Evolutionary conservation across 2,113 vertebrate species (phyloP), one percentile per base, ranked within the genome.

Genomic region (Brachirus orientalis): DNA sequence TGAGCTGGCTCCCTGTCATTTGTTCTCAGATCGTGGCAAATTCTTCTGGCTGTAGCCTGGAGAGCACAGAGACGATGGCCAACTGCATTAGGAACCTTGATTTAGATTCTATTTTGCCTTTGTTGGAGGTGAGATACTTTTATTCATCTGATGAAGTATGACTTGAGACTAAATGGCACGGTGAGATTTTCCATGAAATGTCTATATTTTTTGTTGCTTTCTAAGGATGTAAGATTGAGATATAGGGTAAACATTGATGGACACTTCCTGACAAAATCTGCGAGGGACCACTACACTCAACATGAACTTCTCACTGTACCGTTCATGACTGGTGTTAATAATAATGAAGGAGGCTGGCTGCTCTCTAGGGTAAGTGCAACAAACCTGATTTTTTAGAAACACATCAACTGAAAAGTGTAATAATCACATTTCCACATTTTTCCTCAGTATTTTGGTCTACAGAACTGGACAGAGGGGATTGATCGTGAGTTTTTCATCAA

Each of bases 391-490:
- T 0, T 37, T 19, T 3, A 20, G n/a, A 36, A 19, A 28, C 52
- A 5, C 38, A 5, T 33, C 3, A 3, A 51, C 19, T 43, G 11
- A 45, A 6, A 12, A 47, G 52, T 8, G 7, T 7, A 38, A 4
- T 0, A 11, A 61, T 56, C 63, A 3, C 5, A n/a, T n/a, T n/a
- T 53, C 1, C 7, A 35, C 13, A 45, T 11, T 7, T 41, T 60
- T 10, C 20, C 37, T 17, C 12, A 93, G 92, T 28, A 19, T 50
- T 10, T 92, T 10, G 10, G 10, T 44, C 79, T 79, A 33, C 63
- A 76, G 59, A 91, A 88, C 78, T 94, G 93, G 93, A 84, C 51
- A 7, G 84, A 92, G 54, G 93, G 93, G 59, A 43, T 94, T 9
- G 87, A 91, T 71, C 65, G 54, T 47, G 90, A 92, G 33, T n/a